These are phyloP conservation scores for Ips nitidus DNA, from an alignment of 1,140 invertebrate species.

Conservation along the genomic window DNA sequence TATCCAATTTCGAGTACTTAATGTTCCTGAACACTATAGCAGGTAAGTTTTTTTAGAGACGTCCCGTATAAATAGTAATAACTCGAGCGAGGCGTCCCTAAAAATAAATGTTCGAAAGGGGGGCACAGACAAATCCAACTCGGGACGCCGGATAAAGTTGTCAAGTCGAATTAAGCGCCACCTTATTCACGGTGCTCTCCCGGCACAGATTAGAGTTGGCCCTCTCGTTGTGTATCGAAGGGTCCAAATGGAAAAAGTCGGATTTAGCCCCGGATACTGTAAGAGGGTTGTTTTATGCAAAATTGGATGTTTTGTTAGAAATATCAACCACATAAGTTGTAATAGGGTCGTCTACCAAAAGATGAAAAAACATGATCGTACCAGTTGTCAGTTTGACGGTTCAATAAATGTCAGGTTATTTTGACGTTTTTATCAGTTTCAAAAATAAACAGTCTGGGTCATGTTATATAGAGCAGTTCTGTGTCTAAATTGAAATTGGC, in stretches of 20 bases:
- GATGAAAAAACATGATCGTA: no score
- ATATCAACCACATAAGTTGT: no score
- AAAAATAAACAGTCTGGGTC: no score
- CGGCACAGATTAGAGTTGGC: conserved; percentile 12
- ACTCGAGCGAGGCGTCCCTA: background rate
- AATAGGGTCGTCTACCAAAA: no score
- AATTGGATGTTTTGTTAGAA: background rate
- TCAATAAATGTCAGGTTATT: no score
- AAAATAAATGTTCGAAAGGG: conserved; percentile 10
- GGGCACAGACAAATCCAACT: conserved; percentile 4
- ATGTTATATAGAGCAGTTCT: no score
- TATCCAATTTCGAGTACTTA: conserved; percentile 99
- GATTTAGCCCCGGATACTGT: background rate
- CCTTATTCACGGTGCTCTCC: conserved; percentile 41
- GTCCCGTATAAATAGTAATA: no score
- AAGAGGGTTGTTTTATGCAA: conserved; percentile 6
- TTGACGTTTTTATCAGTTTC: no score
- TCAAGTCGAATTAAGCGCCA: conserved; percentile 48
- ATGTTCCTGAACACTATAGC: conserved; percentile 99
- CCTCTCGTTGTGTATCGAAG: conserved; percentile 6
- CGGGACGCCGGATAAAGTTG: conserved; percentile 43
- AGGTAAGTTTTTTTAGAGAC: conserved; percentile 61
- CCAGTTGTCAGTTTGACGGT: no score
- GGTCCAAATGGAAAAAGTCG: conserved; percentile 22
- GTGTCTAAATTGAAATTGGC: no score